Percentiles rank a stretch among this genome's conserved stretches.
phyloP scores from a whole-genome alignment of 2,113 vertebrate species.

The Lasiurus cinereus region DNA sequence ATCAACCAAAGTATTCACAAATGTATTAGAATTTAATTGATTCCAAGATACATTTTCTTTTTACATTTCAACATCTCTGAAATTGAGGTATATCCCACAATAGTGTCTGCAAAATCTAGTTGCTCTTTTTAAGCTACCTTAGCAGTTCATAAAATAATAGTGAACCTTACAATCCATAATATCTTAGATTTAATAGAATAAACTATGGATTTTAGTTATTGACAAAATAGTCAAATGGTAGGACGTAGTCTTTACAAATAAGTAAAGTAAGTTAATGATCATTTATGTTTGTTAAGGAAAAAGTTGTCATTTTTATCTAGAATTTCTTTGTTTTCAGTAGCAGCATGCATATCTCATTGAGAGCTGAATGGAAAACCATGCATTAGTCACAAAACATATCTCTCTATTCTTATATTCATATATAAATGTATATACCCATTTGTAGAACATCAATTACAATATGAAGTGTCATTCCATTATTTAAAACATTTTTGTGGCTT shows the following conservation, averaged over 20 bases:
- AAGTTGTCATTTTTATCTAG: background rate
- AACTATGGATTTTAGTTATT: background rate
- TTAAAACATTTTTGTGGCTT: background rate
- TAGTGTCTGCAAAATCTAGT: background rate
- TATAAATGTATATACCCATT: background rate
- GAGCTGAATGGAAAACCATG: background rate
- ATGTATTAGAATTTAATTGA: slow-evolving; percentile 12
- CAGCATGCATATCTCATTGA: background rate
- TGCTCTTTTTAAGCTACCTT: background rate
- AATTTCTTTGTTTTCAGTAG: background rate
- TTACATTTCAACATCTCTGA: background rate
- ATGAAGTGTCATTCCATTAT: background rate
- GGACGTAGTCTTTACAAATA: background rate
- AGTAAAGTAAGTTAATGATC: background rate
- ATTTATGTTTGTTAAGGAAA: background rate
- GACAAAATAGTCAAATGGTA: background rate
- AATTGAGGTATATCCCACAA: background rate
- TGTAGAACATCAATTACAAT: background rate
- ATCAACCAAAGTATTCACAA: background rate
- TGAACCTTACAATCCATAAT: background rate
- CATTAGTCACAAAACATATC: background rate
- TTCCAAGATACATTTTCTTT: background rate
- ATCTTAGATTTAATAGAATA: slow-evolving; percentile 9
- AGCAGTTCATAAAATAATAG: background rate
- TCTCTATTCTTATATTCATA: background rate